Evolutionary conservation across 2,113 vertebrate species (phyloP), one percentile per base, ranked within the genome.

Genomic region (Caloenas nicobarica): DNA sequence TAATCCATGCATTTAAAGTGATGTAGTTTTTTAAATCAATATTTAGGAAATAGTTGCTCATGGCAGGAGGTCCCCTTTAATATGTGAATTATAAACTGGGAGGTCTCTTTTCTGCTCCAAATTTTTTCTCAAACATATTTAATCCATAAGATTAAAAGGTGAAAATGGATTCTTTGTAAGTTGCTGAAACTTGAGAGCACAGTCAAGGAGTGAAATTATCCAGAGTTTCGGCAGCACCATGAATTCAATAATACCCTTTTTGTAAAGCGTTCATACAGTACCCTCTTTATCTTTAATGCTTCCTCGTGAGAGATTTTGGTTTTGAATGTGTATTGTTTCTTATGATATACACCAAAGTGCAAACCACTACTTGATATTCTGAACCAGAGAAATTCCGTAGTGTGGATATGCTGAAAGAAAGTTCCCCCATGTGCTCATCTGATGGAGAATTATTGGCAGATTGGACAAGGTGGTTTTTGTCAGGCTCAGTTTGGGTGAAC

Each of bases 111-210:
- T 89, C 66, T 89, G 56, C 31, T 92, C 13, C 15, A 66, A 7
- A 29, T 82, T 92, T 61, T 81, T 91, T 64, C 28, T 38, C 33
- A 76, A 93, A 48, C n/a, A 16, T 78, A 88, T 61, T 93, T 94
- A 93, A 92, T 95, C 95, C 83, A 3, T 50, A 79, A 79, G 90
- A 93, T 93, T 96, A 89, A 70, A 92, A 92, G 15, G 61, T 82
- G 86, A 92, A 95, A 96, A 94, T 54, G 7, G 92, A 79, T 93
- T 94, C 65, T 94, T 94, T 86, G 86, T 92, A 66, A 1, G 1
- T 72, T 76, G 31, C 61, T 97, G 92, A 85, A 94, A 95, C 19
- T 44, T 83, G 64, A 93, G 85, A 96, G 36, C 21, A 65, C 16
- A 65, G 50, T 44, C 53, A 61, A 40, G 25, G 60, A 86, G 70